Evolutionary conservation across 2,888 invertebrate genomes (phyloP).

Genomic region (Dryobotodes eremita): DNA sequence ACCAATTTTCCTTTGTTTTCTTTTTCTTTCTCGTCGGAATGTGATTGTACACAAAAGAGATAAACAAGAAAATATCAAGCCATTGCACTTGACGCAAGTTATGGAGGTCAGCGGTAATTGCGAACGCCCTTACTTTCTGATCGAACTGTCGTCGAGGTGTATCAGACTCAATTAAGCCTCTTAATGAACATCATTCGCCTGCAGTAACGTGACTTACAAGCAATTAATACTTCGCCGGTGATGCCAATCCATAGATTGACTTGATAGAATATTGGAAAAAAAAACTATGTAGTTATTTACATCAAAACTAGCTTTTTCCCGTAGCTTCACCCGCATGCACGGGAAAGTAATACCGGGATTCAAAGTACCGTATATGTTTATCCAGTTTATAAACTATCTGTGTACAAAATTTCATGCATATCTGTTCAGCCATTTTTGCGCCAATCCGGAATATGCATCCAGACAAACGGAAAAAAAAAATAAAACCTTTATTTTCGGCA

Average conservation of each 20-base stretch:
- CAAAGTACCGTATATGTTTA: no score
- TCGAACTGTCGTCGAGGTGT: constrained; percentile 47
- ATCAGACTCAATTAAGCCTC: constrained; percentile 57
- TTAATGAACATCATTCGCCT: constrained; percentile 51
- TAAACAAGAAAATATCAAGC: neutral
- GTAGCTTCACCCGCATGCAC: no score
- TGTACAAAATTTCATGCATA: no score
- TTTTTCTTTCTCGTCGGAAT: neutral
- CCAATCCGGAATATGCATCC: no score
- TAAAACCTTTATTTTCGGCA: no score
- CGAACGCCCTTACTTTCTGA: constrained; percentile 23
- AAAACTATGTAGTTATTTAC: neutral
- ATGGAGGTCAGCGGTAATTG: constrained; percentile 39
- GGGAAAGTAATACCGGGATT: no score
- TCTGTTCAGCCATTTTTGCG: no score
- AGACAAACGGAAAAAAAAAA: no score
- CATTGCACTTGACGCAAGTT: neutral
- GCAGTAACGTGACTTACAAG: constrained; percentile 43
- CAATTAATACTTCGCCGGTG: constrained; percentile 43
- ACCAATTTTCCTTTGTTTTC: neutral
- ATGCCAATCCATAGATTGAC: constrained; percentile 23
- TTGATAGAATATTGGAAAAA: neutral
- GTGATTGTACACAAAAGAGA: neutral
- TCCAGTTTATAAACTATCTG: no score
- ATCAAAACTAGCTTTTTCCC: no score